A percentile compares a stretch with the other conserved stretches of the same genome.
phyloP scores from a whole-genome alignment of 2,113 vertebrate genomes.

The Vidua chalybeata region DNA sequence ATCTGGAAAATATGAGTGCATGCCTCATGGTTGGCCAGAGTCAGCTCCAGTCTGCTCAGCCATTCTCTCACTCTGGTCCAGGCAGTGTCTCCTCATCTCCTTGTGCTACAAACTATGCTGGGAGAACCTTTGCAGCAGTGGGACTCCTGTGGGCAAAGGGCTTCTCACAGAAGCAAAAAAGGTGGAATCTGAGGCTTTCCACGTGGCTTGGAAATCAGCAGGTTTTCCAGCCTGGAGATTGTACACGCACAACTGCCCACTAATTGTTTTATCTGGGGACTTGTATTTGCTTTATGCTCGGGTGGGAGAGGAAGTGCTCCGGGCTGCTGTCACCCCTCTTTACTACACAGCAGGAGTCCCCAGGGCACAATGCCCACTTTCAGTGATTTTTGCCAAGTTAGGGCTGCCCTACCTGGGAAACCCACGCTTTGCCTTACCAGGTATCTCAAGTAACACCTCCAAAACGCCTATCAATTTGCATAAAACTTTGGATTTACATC shows the following conservation, averaged over 20 bases:
- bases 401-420: background rate
- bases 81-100: background rate
- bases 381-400: background rate
- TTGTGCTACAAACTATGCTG: too few species aligned
- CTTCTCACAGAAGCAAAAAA: background rate
- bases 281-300: background rate
- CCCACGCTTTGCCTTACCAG: background rate
- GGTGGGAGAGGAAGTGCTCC: background rate
- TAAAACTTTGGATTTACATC: background rate
- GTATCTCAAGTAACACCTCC: background rate
- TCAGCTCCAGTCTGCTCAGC: background rate
- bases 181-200: background rate
- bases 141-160: background rate
- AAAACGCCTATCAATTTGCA: background rate
- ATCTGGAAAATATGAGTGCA: background rate
- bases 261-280: background rate
- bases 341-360: accelerated
- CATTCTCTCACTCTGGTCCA: background rate
- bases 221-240: background rate
- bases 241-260: background rate
- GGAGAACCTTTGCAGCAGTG: background rate
- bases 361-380: background rate
- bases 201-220: background rate
- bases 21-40: background rate
- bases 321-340: background rate